Base-by-base conservation (phyloP, 35 echinoderm and acorn worm genomes). In the Heliocidaris erythrogramma region DNA sequence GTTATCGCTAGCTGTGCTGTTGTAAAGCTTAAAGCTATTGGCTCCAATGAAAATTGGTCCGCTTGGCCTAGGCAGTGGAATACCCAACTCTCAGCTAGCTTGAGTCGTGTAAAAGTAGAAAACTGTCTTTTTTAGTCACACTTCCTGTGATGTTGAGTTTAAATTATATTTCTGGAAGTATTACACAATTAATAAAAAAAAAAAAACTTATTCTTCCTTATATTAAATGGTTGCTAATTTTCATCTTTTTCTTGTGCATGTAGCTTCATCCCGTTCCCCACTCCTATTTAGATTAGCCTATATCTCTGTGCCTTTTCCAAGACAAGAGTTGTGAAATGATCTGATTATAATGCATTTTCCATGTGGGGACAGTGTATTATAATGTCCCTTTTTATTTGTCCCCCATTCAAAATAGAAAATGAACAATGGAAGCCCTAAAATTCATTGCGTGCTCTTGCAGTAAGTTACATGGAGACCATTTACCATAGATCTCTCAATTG, bases 1-100 rank as follows among this genome's bases (percentile, higher is more conserved):
- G 89, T 92, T 30, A 31, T 65, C 69, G 52, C 89, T 95, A 86
- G 85, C 85, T 12, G n/a, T 86, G 85, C 85, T 29, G n/a, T 86
- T 30, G n/a, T 86, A 29, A 86, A 86, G n/a, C 85, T 32, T n/a
- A n/a, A 7, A 21, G 85, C 85, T 24, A 56, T 10, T 56, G 14
- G 52, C 9, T 56, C 52, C 14, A 42, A 42, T 56, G 10, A 12
- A 56, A 2, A 56, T 56, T 56, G 10, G 52, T 11, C 10, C 0
- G 14, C 14, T 14, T 56, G 52, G 10, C 52, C 10, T 11, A 14
- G 52, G 52, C 52, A 56, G 52, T 56, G 10, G 52, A 56, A 56
- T 56, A 56, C 52, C 52, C 14, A 56, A 56, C 14, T 56, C 52
- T 10, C 10, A 10, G 13, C 11, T 56, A 42, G 52, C 52, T 13